These are phyloP conservation scores for Aplocera efformata DNA, from an alignment of 2,888 invertebrate species.

Conservation along the genomic window DNA sequence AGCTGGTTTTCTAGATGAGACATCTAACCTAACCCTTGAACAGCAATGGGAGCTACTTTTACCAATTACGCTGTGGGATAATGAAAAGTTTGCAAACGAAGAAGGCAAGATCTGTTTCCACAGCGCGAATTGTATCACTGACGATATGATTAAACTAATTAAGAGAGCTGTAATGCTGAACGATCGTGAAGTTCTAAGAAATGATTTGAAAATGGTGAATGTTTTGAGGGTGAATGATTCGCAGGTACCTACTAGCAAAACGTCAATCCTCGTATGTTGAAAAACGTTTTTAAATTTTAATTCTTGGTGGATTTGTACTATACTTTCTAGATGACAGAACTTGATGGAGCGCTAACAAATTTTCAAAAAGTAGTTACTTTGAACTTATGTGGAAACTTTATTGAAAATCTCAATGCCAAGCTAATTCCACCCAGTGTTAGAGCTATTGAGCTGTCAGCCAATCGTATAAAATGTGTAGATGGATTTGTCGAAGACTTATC, in stretches of 20 bases:
- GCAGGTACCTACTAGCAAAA: conserved; percentile 36
- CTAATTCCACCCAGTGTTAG: conserved; percentile 59
- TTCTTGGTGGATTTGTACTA: no score
- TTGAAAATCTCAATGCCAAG: conserved; percentile 48
- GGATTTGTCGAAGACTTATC: conserved; percentile 57
- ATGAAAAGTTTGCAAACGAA: conserved; percentile 53
- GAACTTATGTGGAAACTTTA: conserved; percentile 66
- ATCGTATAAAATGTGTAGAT: conserved; percentile 56
- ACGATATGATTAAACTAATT: conserved; percentile 50
- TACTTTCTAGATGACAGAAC: conserved; percentile 68
- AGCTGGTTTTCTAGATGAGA: conserved; percentile 49
- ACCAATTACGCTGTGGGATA: conserved; percentile 61
- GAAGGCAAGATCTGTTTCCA: conserved; percentile 60
- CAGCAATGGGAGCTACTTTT: conserved; percentile 60
- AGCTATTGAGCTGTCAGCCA: conserved; percentile 73
- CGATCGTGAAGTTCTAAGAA: conserved; percentile 43
- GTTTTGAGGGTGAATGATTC: conserved; percentile 55
- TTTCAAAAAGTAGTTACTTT: conserved; percentile 64
- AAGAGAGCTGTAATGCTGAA: conserved; percentile 45
- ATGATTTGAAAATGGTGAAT: conserved; percentile 45
- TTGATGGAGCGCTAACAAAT: conserved; percentile 57
- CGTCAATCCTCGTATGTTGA: no score
- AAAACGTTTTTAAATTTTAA: background rate
- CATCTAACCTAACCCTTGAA: conserved; percentile 46
- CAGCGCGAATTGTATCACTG: conserved; percentile 53